Conservation (phyloP, 2,797 vertebrate species). For the Esox masquinongy region DNA sequence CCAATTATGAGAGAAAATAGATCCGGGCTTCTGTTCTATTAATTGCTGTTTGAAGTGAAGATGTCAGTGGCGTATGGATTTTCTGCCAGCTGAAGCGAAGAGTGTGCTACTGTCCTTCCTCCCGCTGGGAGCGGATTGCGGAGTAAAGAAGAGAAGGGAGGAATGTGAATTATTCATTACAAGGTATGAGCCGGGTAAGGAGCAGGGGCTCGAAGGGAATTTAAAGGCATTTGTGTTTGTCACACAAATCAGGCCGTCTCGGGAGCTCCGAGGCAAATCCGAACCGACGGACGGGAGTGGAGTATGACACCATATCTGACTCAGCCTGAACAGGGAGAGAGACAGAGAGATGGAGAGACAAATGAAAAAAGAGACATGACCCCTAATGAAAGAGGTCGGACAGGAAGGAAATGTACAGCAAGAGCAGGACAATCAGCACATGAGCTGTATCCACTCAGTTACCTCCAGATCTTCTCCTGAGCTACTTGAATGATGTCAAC, state of each 20-base stretch:
- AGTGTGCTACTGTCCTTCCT: slow-evolving; percentile 72
- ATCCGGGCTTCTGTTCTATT: slow-evolving; percentile 66
- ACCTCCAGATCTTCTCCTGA: not conserved
- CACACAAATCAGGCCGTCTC: slow-evolving; percentile 73
- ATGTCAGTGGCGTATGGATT: slow-evolving; percentile 78
- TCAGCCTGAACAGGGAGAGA: slow-evolving; percentile 29
- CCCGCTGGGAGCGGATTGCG: slow-evolving; percentile 55
- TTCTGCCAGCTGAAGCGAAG: slow-evolving; percentile 74
- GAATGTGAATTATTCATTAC: slow-evolving; percentile 82
- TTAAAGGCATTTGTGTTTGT: slow-evolving; percentile 79
- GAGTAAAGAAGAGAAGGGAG: not conserved
- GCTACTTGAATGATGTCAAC: not conserved
- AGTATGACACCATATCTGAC: slow-evolving; percentile 58
- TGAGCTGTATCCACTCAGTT: not conserved
- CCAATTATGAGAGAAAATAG: slow-evolving; percentile 71
- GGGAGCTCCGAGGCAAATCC: slow-evolving; percentile 56
- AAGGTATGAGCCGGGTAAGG: slow-evolving; percentile 74
- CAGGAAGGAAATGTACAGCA: slow-evolving; percentile 10
- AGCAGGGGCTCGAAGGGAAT: slow-evolving; percentile 67
- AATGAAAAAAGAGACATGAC: not conserved
- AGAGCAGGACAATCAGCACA: slow-evolving; percentile 13
- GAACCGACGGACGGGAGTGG: slow-evolving; percentile 55
- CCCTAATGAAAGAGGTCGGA: slow-evolving; percentile 31
- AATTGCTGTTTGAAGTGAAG: slow-evolving; percentile 79
- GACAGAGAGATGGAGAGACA: not conserved